Conservation (phyloP, 2,888 invertebrate genomes). For the Phaedon cochleariae region DNA sequence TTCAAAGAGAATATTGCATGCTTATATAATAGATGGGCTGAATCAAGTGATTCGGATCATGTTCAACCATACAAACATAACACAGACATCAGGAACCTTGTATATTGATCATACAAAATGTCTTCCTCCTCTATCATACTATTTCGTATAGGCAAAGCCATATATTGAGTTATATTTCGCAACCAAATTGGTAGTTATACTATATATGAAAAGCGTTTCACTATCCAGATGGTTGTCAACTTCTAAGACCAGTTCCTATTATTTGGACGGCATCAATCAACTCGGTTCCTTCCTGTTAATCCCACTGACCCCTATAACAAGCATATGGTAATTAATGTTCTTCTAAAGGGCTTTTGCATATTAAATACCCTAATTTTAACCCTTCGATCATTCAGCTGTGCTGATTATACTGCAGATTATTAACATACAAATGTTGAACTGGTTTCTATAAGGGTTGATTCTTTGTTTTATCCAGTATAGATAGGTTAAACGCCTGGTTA, state of each 20-base stretch:
- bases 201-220: not conserved
- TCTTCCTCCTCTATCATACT: too few relatives aligned
- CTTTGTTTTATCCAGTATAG: constrained; percentile 35
- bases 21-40: too few relatives aligned
- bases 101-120: too few relatives aligned
- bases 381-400: constrained; percentile 39
- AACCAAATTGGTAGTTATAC: too few relatives aligned
- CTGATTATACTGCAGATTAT: constrained; percentile 49
- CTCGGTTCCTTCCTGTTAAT: constrained; percentile 41
- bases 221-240: not conserved
- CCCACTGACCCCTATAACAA: constrained; percentile 44
- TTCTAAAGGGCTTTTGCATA: constrained; percentile 44
- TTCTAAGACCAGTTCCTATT: constrained; percentile 17
- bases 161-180: too few relatives aligned
- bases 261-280: constrained; percentile 21
- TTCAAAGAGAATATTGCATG: too few relatives aligned
- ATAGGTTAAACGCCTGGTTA: constrained; percentile 1
- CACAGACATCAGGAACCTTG: too few relatives aligned
- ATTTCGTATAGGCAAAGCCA: too few relatives aligned
- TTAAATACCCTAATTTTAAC: constrained; percentile 39
- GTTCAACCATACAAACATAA: too few relatives aligned
- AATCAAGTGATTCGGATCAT: too few relatives aligned
- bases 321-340: constrained; percentile 48
- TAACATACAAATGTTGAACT: constrained; percentile 50
- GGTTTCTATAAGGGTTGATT: constrained; percentile 40